Base-by-base conservation (phyloP, 2,113 vertebrate genomes). In the Epinephelus lanceolatus region DNA sequence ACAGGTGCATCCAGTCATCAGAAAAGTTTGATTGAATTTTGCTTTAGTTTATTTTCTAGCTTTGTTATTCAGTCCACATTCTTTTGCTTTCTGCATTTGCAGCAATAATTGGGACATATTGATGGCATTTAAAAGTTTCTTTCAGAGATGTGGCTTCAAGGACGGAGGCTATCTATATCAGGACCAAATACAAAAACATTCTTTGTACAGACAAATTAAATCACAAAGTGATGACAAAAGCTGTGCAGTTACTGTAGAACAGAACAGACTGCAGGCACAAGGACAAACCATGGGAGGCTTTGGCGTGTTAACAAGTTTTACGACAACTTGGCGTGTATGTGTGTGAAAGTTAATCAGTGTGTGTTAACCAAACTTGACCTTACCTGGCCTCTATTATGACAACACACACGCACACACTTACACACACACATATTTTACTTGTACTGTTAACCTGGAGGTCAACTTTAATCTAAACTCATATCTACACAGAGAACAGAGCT, bases 401-500 rank as follows among this genome's bases (percentile, higher is more conserved):
- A 18, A 55, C 23, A 68, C 66, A 65, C 30, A 37, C 6, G 6
- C 33, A 7, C 6, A 37, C 6, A 37, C 33, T 6, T 6, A 37
- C 33, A 37, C 33, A 55, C 27, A 47, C 42, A 12, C 27, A 53
- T 5, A 15, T 60, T 47, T 51, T 3, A 33, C 40, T 11, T 66
- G 65, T 45, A 51, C 25, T 42, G 33, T 82, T 74, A 73, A 73
- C 81, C 81, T 56, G 0, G 57, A 52, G 79, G 76, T 60, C 76
- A 63, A 30, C 51, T 90, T 72, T 76, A 78, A 81, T 90, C 86
- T 62, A 53, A 89, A 71, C 53, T 6, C 19, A 42, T 42, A 15
- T 27, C 51, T 33, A 62, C 57, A 59, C 19, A 45, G 42, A 45
- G 11, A 45, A 45, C 42, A 45, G 42, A 45, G 42, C 42, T 45